Evolutionary conservation across 1,140 invertebrate genomes (phyloP).

Genomic region (Sarcophaga peregrina): DNA sequence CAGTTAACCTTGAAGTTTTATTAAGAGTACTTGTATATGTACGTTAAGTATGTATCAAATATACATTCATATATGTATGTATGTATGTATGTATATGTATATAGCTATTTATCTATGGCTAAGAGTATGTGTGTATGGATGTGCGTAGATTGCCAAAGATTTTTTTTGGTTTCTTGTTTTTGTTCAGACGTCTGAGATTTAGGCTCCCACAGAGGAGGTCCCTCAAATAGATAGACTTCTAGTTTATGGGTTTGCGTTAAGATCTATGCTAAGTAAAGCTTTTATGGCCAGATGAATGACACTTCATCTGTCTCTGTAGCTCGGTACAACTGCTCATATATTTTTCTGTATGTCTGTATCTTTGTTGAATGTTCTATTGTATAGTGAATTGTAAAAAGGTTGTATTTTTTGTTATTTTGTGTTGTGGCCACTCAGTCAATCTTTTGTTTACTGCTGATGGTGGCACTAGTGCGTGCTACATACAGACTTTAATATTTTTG

Average conservation of each 20-base stretch:
- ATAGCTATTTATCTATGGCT: not conserved
- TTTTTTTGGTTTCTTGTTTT: not conserved
- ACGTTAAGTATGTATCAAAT: not conserved
- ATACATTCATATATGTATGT: not conserved
- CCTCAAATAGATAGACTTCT: conserved; percentile 15
- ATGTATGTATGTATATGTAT: not conserved
- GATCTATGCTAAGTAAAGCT: conserved; percentile 26
- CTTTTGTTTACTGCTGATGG: not conserved
- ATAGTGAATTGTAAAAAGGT: not conserved
- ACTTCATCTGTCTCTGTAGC: not conserved
- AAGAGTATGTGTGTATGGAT: not conserved
- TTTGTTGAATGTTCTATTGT: conserved; percentile 8
- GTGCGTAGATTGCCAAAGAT: conserved; percentile 1
- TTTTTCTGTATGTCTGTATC: not conserved
- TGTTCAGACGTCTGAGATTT: conserved; percentile 6
- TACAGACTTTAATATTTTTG: conserved; percentile 11
- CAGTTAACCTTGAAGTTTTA: conserved; percentile 24
- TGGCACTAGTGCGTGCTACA: conserved; percentile 19
- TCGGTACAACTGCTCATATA: conserved; percentile 1
- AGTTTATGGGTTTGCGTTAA: conserved; percentile 18
- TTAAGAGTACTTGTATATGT: not conserved
- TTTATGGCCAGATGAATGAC: conserved; percentile 26
- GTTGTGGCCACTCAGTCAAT: not conserved
- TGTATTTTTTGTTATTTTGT: not conserved
- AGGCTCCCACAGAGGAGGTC: conserved; percentile 23